Conservation (phyloP, 2,797 vertebrate genomes). For the Gastrophryne carolinensis region DNA sequence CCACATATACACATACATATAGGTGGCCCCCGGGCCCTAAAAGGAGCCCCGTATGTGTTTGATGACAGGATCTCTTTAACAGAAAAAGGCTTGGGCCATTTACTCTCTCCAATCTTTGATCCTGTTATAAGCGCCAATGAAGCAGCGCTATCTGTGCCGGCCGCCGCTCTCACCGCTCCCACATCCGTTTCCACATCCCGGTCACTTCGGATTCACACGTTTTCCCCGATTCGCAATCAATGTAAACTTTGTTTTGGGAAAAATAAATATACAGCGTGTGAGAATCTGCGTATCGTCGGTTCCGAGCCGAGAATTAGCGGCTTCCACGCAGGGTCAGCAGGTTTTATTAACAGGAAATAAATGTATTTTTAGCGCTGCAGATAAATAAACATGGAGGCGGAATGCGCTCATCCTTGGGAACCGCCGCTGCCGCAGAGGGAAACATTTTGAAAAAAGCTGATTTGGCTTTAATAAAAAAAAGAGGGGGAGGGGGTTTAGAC, state of each 20-base stretch:
- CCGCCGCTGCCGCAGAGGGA: neutral
- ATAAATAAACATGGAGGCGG: constrained; percentile 23
- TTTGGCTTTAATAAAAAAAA: neutral
- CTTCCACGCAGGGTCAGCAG: neutral
- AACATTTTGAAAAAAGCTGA: neutral
- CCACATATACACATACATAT: too few relatives aligned
- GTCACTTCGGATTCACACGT: neutral
- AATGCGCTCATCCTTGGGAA: constrained; percentile 23
- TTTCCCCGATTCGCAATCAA: neutral
- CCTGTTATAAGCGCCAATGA: too few relatives aligned
- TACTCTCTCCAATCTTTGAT: too few relatives aligned
- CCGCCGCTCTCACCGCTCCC: neutral
- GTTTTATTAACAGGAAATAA: constrained; percentile 23
- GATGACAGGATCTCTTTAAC: too few relatives aligned
- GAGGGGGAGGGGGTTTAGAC: neutral
- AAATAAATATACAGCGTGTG: neutral
- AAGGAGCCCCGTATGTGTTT: too few relatives aligned
- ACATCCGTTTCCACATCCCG: neutral
- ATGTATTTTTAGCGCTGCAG: constrained; percentile 24
- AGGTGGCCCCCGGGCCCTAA: too few relatives aligned
- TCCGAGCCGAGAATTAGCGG: neutral
- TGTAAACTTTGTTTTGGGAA: constrained; percentile 6
- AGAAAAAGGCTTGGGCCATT: too few relatives aligned
- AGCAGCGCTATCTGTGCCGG: neutral
- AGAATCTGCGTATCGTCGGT: neutral